Percentiles rank a stretch among this genome's conserved stretches.
These are phyloP conservation scores for Peromyscus melanophrys DNA, from an alignment of 2,797 vertebrate genomes.

Conservation along the genomic window DNA sequence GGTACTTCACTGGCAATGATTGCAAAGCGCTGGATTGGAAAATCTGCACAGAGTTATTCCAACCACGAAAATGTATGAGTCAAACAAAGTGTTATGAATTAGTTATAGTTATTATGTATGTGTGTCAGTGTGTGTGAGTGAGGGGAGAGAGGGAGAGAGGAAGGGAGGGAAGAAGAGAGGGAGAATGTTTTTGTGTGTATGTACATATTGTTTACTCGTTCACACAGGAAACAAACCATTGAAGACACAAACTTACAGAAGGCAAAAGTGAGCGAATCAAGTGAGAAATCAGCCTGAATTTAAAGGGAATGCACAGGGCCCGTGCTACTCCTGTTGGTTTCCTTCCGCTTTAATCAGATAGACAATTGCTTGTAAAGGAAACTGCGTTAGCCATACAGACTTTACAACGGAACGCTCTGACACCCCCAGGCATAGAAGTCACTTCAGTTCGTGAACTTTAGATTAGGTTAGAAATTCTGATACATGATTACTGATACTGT, in stretches of 20 bases:
- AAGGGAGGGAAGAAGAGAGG: background rate
- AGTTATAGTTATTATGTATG: slow-evolving; percentile 26
- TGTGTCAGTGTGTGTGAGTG: background rate
- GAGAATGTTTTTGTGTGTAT: background rate
- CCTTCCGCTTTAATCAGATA: background rate
- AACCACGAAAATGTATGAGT: slow-evolving; percentile 49
- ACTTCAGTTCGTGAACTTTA: background rate
- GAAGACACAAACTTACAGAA: background rate
- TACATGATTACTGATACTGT: background rate
- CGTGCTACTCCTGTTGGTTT: background rate
- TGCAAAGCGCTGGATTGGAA: slow-evolving; percentile 63
- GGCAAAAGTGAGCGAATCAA: background rate
- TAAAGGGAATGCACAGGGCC: background rate
- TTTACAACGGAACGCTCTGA: background rate
- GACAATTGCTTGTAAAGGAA: background rate
- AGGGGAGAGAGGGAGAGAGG: background rate
- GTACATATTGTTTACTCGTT: background rate
- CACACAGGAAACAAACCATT: background rate
- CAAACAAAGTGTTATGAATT: slow-evolving; percentile 49
- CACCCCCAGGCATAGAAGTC: background rate
- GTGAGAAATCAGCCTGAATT: background rate
- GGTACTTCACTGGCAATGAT: background rate
- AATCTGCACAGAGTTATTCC: slow-evolving; percentile 62
- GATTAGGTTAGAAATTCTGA: background rate
- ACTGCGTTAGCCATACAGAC: background rate